These are phyloP conservation scores for Montipora cactus DNA, from an alignment of 64 coral and sea anemone genomes.

Conservation along the genomic window DNA sequence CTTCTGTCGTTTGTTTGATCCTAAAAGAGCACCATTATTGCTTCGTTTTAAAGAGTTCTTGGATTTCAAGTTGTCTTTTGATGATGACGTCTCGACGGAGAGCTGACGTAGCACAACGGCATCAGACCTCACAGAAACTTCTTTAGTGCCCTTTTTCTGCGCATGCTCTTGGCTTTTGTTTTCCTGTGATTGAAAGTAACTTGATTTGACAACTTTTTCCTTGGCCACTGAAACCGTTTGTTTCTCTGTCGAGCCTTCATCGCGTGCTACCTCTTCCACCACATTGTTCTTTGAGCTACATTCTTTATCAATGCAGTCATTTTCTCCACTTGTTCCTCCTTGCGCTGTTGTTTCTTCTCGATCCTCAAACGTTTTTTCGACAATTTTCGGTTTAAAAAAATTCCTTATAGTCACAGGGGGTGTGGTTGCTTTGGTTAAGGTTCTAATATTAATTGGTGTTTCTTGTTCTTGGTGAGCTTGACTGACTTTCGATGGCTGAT, in stretches of 20 bases:
- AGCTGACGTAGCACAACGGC: neutral
- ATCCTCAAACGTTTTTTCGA: neutral
- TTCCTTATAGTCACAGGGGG: constrained; percentile 91
- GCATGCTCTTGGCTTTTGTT: neutral
- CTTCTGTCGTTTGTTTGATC: constrained; percentile 67
- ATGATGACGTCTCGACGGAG: neutral
- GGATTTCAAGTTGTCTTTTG: constrained; percentile 22
- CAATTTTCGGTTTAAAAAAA: constrained; percentile 80
- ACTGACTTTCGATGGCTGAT: constrained; percentile 24
- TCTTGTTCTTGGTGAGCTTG: constrained; percentile 71
- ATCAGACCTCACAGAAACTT: neutral
- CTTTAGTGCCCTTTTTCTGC: neutral
- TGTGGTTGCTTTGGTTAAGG: constrained; percentile 81
- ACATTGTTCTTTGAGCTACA: neutral
- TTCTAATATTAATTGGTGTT: constrained; percentile 70
- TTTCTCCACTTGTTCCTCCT: neutral
- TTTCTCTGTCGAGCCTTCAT: neutral
- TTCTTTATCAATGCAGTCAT: neutral
- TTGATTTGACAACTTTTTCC: neutral
- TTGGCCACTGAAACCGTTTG: neutral
- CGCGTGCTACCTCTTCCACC: neutral
- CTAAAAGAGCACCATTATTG: constrained; percentile 21
- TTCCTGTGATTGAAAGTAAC: constrained; percentile 9
- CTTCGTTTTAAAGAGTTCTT: constrained; percentile 64
- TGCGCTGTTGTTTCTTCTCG: neutral